phyloP scores from a whole-genome alignment of 2,113 vertebrate species.

The Oryzias woworae region DNA sequence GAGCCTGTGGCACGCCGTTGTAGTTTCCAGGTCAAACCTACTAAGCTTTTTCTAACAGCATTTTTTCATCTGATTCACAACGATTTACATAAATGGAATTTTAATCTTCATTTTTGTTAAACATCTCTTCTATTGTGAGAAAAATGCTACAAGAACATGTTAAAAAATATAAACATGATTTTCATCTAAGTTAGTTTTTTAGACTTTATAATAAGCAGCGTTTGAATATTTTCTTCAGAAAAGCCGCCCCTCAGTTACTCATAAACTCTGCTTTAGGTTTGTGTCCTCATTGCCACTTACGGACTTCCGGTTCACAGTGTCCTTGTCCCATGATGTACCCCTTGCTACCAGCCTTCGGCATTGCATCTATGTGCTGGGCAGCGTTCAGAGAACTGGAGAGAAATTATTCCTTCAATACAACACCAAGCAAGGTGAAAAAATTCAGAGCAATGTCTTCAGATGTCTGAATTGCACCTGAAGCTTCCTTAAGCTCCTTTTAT shows the following conservation, averaged over 20 bases:
- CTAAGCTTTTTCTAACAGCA: too few relatives aligned
- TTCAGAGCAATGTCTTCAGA: background rate
- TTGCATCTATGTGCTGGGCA: slow-evolving; percentile 76
- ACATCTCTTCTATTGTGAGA: too few relatives aligned
- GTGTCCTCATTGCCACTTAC: slow-evolving; percentile 78
- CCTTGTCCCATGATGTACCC: slow-evolving; percentile 79
- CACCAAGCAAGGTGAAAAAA: slow-evolving; percentile 58
- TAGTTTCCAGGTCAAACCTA: too few relatives aligned
- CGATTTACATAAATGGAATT: too few relatives aligned
- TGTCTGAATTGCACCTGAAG: background rate
- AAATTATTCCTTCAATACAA: slow-evolving; percentile 77
- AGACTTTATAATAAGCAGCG: too few relatives aligned
- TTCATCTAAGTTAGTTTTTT: too few relatives aligned
- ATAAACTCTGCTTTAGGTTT: slow-evolving; percentile 62
- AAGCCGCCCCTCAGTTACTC: background rate
- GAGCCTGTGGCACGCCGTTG: too few relatives aligned
- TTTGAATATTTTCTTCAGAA: background rate
- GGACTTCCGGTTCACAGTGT: slow-evolving; percentile 78
- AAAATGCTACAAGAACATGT: too few relatives aligned
- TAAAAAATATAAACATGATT: too few relatives aligned
- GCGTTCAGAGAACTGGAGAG: slow-evolving; percentile 77
- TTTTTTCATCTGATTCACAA: too few relatives aligned
- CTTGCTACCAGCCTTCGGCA: slow-evolving; percentile 64
- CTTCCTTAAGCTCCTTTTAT: too few relatives aligned
- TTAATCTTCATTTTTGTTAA: too few relatives aligned